Percentiles rank a stretch among this genome's conserved stretches.
phyloP scores from a whole-genome alignment of 2,113 vertebrate genomes.

The Gopherus flavomarginatus region DNA sequence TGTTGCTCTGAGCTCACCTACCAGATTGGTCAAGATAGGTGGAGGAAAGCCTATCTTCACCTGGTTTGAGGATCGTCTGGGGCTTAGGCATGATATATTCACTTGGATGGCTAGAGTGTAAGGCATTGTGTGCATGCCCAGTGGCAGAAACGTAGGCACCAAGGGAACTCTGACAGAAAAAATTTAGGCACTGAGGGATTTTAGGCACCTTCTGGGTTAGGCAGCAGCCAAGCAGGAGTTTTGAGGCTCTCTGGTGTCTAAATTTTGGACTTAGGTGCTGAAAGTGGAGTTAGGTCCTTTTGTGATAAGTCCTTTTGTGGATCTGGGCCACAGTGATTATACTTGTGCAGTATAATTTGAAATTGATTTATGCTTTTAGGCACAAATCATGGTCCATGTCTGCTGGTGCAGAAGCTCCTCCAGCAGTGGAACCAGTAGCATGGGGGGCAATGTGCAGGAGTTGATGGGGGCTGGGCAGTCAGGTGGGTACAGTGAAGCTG shows the following conservation, averaged over 20 bases:
- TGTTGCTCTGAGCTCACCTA: background rate
- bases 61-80: background rate
- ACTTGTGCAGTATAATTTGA: background rate
- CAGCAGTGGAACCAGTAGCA: background rate
- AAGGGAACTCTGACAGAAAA: background rate
- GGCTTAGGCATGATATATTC: background rate
- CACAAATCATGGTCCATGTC: background rate
- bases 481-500: background rate
- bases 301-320: background rate
- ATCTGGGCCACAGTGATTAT: background rate
- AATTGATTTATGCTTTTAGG: background rate
- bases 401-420: conserved; percentile 9
- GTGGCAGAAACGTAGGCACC: background rate
- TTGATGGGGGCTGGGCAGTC: background rate
- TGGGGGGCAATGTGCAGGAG: background rate
- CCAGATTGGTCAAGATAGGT: background rate
- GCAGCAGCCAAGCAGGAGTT: background rate
- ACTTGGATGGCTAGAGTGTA: background rate
- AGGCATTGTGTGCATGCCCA: background rate
- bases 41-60: background rate
- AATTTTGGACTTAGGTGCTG: background rate
- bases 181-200: background rate
- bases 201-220: background rate
- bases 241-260: background rate
- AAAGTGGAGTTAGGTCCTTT: background rate